Percentiles rank a stretch among this genome's conserved stretches.
Evolutionary conservation across 2,797 vertebrate genomes (phyloP).

Genomic region (Liasis olivaceus): DNA sequence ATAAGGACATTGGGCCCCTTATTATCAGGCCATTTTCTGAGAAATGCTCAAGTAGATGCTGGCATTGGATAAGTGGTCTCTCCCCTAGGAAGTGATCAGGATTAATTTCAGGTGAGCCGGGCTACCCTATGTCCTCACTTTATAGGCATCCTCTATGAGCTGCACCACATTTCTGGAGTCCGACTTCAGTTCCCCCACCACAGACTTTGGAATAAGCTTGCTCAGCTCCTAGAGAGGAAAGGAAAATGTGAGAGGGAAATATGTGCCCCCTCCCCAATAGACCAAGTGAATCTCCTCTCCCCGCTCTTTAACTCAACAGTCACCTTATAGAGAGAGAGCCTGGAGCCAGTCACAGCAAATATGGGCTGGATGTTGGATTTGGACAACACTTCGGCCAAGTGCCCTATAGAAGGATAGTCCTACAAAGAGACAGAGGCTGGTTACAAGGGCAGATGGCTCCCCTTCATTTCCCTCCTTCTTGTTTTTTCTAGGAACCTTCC

Average conservation of each 20-base stretch:
- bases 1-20: neutral
- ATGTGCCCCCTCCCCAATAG: neutral
- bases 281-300: neutral
- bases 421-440: constrained; percentile 37
- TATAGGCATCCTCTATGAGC: constrained; percentile 80
- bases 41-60: neutral
- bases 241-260: neutral
- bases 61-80: neutral
- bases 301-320: neutral
- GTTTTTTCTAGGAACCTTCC: neutral
- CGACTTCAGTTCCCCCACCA: constrained; percentile 75
- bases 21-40: neutral
- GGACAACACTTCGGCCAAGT: constrained; percentile 77
- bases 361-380: constrained; percentile 81
- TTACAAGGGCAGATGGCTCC: neutral
- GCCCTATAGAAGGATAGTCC: constrained; percentile 84
- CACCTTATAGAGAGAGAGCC: constrained; percentile 75
- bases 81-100: neutral
- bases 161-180: constrained; percentile 83
- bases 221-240: constrained; percentile 74
- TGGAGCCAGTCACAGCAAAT: constrained; percentile 79
- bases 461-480: neutral
- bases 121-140: constrained; percentile 59
- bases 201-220: constrained; percentile 80
- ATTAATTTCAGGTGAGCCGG: neutral